Conservation (phyloP, 2,888 invertebrate species). For the Lapara coniferarum region DNA sequence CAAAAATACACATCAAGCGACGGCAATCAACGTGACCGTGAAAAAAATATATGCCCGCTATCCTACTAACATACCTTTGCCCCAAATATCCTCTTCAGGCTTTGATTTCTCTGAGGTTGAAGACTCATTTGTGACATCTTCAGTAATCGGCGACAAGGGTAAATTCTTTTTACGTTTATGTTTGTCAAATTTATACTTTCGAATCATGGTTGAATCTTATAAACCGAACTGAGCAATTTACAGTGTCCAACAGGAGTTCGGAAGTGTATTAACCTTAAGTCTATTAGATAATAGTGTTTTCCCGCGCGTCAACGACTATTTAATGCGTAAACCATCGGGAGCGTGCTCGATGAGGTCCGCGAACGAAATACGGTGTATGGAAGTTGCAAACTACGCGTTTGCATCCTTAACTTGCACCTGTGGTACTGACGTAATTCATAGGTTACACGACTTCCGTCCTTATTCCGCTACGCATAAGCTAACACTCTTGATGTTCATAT, state of each 20-base stretch:
- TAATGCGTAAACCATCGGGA: background rate
- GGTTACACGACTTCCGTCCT: background rate
- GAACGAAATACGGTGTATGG: background rate
- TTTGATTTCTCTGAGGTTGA: too few species aligned
- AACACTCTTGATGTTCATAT: background rate
- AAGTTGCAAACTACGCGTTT: background rate
- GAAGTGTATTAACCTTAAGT: background rate
- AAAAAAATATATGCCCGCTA: too few species aligned
- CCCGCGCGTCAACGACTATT: background rate
- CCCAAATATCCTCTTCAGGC: too few species aligned
- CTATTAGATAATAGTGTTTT: background rate
- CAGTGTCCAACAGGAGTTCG: background rate
- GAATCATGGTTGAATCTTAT: background rate
- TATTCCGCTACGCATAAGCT: too few species aligned
- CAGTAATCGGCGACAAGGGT: background rate
- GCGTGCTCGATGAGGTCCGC: background rate
- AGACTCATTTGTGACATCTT: background rate
- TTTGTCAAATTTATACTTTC: background rate
- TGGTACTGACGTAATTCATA: background rate
- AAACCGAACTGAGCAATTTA: background rate
- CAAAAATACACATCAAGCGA: too few species aligned
- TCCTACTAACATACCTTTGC: too few species aligned
- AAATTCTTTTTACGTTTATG: background rate
- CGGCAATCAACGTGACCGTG: too few species aligned
- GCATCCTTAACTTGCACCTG: slow-evolving; percentile 2